Evolutionary conservation across 1,140 invertebrate species (phyloP).

Genomic region (Acromyrmex heyeri): DNA sequence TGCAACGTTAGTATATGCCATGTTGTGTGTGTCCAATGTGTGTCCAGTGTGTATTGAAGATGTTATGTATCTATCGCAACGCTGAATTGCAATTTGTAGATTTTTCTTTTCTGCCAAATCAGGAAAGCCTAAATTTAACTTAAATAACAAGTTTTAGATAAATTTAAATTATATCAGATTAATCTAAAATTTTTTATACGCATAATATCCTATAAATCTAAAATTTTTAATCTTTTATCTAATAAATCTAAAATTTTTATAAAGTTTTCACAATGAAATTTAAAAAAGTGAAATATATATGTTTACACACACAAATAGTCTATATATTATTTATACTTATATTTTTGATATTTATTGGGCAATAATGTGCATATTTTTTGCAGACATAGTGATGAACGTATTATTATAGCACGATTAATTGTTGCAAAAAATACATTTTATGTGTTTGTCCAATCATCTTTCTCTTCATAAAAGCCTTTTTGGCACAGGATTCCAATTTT

Average conservation of each 20-base stretch:
- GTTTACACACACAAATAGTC: no score
- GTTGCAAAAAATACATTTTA: neutral
- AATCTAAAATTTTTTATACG: neutral
- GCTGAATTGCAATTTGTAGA: neutral
- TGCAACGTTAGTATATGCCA: neutral
- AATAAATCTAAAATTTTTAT: neutral
- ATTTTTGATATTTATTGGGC: neutral
- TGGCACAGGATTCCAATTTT: conserved; percentile 33
- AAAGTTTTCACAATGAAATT: neutral
- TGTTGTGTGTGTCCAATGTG: neutral
- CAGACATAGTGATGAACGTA: neutral
- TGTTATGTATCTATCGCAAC: neutral
- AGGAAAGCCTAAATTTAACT: neutral
- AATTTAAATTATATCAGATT: neutral
- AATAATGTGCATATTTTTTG: neutral
- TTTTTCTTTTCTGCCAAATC: conserved; percentile 22
- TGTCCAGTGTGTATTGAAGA: neutral
- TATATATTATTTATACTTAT: neutral
- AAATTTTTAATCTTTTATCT: no score
- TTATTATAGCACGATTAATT: neutral
- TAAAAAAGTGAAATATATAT: neutral
- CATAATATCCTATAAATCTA: neutral
- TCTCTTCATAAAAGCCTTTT: neutral
- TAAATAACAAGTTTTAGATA: neutral
- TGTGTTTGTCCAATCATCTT: neutral